phyloP scores from a whole-genome alignment of 1,140 invertebrate species.

The Drosophila willistoni region DNA sequence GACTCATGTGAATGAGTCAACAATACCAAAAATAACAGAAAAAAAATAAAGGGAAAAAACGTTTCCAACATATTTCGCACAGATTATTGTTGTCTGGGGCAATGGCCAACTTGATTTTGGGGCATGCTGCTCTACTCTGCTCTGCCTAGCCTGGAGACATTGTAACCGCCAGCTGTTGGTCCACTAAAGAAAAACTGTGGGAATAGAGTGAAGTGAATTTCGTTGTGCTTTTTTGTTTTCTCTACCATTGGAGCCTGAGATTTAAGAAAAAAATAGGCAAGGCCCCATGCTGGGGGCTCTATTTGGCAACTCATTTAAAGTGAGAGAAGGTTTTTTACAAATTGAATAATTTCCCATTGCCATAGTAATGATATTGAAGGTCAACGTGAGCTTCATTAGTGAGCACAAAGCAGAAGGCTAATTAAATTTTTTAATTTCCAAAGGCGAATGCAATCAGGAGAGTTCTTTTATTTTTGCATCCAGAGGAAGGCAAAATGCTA shows the following conservation, averaged over 20 bases:
- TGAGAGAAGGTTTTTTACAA: constrained; percentile 1
- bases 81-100: constrained; percentile 50
- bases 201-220: constrained; percentile 34
- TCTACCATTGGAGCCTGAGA: constrained; percentile 83
- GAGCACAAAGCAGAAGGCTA: not conserved
- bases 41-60: constrained; percentile 10
- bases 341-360: constrained; percentile 14
- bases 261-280: constrained; percentile 88
- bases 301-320: constrained; percentile 88
- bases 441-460: not conserved
- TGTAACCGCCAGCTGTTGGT: constrained; percentile 76
- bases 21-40: constrained; percentile 29
- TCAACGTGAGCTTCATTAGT: not conserved
- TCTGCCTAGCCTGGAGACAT: constrained; percentile 91
- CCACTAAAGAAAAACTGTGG: constrained; percentile 31
- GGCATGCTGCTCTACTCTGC: constrained; percentile 63
- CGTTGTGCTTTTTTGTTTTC: constrained; percentile 17
- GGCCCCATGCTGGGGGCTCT: constrained; percentile 92
- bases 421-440: not conserved
- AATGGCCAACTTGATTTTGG: constrained; percentile 87
- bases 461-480: not conserved
- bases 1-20: constrained; percentile 85
- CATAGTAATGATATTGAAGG: not conserved
- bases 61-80: constrained; percentile 65
- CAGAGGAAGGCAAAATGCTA: not conserved